Evolutionary conservation across 2,888 invertebrate genomes (phyloP).

Genomic region (Caenorhabditis becei): DNA sequence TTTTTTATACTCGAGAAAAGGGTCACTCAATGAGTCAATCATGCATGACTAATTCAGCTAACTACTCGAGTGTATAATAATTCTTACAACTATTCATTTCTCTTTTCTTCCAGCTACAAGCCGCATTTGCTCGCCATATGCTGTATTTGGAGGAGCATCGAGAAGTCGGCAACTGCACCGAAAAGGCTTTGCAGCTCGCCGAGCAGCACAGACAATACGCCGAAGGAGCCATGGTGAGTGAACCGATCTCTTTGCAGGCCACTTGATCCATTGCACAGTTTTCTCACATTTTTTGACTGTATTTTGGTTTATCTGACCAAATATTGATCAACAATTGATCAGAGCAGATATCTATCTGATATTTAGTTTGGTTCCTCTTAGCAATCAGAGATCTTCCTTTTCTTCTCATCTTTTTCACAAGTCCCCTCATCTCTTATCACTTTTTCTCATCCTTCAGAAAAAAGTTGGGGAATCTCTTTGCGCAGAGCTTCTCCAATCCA

Average conservation of each 20-base stretch:
- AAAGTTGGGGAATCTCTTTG: constrained; percentile 25
- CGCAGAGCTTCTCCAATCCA: constrained; percentile 51
- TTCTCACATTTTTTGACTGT: constrained; percentile 24
- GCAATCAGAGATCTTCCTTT: constrained; percentile 52
- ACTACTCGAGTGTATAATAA: constrained; percentile 40
- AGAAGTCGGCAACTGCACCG: constrained; percentile 81
- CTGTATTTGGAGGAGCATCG: constrained; percentile 82
- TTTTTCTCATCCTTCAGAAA: constrained; percentile 39
- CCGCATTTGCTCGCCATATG: constrained; percentile 82
- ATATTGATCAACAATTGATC: neutral
- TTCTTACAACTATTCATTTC: constrained; percentile 8
- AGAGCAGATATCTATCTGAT: neutral
- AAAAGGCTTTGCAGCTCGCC: constrained; percentile 82
- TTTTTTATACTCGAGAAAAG: constrained; percentile 13
- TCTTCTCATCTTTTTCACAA: constrained; percentile 39
- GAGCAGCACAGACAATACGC: constrained; percentile 82
- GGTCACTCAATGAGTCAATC: constrained; percentile 41
- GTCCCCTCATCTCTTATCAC: constrained; percentile 8
- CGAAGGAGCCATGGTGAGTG: constrained; percentile 82
- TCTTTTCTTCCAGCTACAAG: constrained; percentile 82
- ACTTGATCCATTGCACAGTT: constrained; percentile 38
- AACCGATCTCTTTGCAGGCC: constrained; percentile 17
- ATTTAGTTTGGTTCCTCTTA: constrained; percentile 18
- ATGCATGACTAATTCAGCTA: constrained; percentile 45
- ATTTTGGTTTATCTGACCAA: constrained; percentile 16